Evolutionary conservation across 2,888 invertebrate species (phyloP).

Genomic region (Parnassius smintheus): DNA sequence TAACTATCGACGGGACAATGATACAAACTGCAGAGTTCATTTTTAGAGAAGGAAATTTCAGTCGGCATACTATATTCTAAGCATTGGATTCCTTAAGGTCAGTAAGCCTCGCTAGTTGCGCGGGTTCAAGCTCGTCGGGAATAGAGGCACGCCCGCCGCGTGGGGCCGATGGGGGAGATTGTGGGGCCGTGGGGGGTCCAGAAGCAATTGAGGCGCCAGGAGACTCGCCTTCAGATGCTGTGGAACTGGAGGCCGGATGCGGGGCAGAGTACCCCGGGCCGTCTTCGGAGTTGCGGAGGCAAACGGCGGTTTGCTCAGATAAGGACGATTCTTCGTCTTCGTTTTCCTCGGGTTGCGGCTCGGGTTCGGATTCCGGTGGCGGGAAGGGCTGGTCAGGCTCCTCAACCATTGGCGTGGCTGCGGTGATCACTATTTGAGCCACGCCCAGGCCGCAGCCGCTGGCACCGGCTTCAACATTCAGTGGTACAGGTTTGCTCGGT

Average conservation of each 20-base stretch:
- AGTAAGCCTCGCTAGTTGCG: constrained; percentile 92
- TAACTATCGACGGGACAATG: constrained; percentile 19
- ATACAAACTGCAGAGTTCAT: constrained; percentile 17
- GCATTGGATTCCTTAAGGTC: constrained; percentile 95
- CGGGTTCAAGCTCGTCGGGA: constrained; percentile 93
- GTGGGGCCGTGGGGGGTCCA: constrained; percentile 79
- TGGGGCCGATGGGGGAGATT: constrained; percentile 84
- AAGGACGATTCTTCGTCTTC: constrained; percentile 74
- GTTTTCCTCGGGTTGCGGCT: constrained; percentile 45
- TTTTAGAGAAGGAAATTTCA: constrained; percentile 13
- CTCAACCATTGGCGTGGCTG: constrained; percentile 95
- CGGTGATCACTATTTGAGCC: constrained; percentile 95
- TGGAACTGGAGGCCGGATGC: constrained; percentile 82
- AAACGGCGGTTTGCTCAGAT: constrained; percentile 74
- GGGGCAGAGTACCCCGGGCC: constrained; percentile 82
- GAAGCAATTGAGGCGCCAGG: constrained; percentile 82
- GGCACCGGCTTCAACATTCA: constrained; percentile 64
- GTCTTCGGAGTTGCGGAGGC: constrained; percentile 72
- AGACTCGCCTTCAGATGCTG: constrained; percentile 84
- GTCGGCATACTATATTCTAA: constrained; percentile 65
- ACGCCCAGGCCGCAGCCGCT: constrained; percentile 87
- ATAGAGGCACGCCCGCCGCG: constrained; percentile 91
- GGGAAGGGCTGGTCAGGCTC: constrained; percentile 91
- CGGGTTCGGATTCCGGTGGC: constrained; percentile 68
- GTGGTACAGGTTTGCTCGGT: constrained; percentile 50